phyloP scores from a whole-genome alignment of 30 jellyfish, hydroid and myxozoan species.

The Hydra vulgaris region DNA sequence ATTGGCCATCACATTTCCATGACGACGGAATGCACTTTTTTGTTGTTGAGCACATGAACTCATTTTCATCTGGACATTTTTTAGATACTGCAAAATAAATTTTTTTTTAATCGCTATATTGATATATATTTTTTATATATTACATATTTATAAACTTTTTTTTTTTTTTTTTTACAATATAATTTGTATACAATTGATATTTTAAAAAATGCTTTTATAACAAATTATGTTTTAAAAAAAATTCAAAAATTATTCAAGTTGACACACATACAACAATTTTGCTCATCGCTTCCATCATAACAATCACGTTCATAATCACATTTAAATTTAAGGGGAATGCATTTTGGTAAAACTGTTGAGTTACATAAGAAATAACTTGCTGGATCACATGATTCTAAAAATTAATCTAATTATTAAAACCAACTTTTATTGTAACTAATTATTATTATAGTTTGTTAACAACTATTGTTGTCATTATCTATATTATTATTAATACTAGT shows the following conservation, averaged over 20 bases:
- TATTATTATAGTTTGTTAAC: too few relatives aligned
- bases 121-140: not conserved
- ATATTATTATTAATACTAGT: too few relatives aligned
- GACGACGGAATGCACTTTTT: slow-evolving; percentile 44
- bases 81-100: not conserved
- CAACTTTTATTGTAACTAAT: too few relatives aligned
- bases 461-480: too few relatives aligned
- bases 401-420: too few relatives aligned
- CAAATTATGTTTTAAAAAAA: not conserved
- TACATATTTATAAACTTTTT: not conserved
- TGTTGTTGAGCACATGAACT: slow-evolving; percentile 51
- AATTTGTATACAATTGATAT: too few relatives aligned
- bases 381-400: not conserved
- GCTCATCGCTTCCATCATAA: slow-evolving; percentile 85
- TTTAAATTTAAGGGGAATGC: slow-evolving; percentile 60
- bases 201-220: not conserved
- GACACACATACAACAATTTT: slow-evolving; percentile 49
- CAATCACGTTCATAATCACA: slow-evolving; percentile 86
- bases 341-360: slow-evolving; percentile 7
- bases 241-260: not conserved
- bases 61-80: slow-evolving; percentile 38
- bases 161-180: not conserved
- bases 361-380: not conserved
- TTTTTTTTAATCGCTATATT: not conserved
- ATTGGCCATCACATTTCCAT: slow-evolving; percentile 48